Base-by-base conservation (phyloP, 2,113 vertebrate species). In the Melospiza georgiana region DNA sequence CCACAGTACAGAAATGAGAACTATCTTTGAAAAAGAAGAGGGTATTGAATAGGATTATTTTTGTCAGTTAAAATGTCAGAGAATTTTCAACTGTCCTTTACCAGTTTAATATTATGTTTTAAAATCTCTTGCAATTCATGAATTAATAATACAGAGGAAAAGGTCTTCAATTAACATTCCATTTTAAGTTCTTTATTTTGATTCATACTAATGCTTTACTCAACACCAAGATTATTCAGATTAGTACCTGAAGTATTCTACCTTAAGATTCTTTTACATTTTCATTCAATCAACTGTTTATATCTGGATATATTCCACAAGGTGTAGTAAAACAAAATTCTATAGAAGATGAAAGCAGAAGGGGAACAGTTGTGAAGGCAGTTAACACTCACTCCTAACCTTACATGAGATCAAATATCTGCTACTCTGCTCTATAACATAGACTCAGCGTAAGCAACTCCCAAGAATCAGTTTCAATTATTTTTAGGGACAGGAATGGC, bases 401-500 rank as follows among this genome's bases (percentile, higher is more conserved):
- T 90, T 67, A 84, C 68, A 72, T 9, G 57, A 84, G 68, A 67
- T 90, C 85, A 88, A 93, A 43, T 78, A 52, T 55, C 90, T 93
- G 30, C 68, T 86, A 55, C 44, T 48, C 87, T 68, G 57, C 79
- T 89, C 85, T 84, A 58, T 76, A 95, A 82, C 81, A 89, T 44
- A 87, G 54, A 54, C 37, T 28, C 3, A 5, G 61, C 2, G 4
- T 87, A 75, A 97, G 80, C 73, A 86, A 28, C 49, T 82, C 73
- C 72, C 49, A 71, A 27, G 79, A 93, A 94, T 65, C 76, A 84
- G 16, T 35, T 66, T 44, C 54, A 89, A 76, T 41, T 96, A 96
- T 91, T 96, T 95, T 96, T 96, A 96, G 90, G 77, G 66, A 65
- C 65, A 92, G 83, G 83, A 95, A 93, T 31, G 66, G 80, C 92